phyloP scores from a whole-genome alignment of 2,797 vertebrate genomes.

The Neostethus bicornis region DNA sequence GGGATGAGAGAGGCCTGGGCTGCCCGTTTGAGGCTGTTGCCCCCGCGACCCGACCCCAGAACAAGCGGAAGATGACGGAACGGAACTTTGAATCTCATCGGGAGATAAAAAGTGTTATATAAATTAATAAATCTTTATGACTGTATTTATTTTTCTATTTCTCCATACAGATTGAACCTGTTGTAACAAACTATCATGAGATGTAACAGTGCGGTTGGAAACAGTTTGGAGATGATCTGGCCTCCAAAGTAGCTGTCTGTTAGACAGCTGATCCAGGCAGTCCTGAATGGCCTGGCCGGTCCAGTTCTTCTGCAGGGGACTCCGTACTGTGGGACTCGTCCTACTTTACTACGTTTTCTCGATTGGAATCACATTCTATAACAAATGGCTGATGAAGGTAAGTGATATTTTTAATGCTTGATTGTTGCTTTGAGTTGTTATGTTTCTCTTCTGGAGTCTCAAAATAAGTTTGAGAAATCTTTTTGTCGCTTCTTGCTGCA shows the following conservation, averaged over 20 bases:
- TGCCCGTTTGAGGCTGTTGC: too few relatives aligned
- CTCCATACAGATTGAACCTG: background rate
- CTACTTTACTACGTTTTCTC: conserved; percentile 91
- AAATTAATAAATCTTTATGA: too few relatives aligned
- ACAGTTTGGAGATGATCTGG: conserved; percentile 20
- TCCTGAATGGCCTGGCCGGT: conserved; percentile 70
- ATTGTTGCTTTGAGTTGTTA: background rate
- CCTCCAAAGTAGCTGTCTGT: conserved; percentile 33
- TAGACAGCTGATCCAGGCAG: conserved; percentile 17
- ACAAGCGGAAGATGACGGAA: too few relatives aligned
- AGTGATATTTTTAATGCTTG: background rate
- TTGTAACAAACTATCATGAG: background rate
- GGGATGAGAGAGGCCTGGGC: too few relatives aligned
- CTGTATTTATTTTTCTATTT: too few relatives aligned
- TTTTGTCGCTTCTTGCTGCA: conserved; percentile 16
- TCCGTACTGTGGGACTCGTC: conserved; percentile 83
- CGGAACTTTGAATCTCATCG: too few relatives aligned
- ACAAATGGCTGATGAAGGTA: conserved; percentile 95
- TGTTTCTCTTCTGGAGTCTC: too few relatives aligned
- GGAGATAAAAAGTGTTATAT: too few relatives aligned
- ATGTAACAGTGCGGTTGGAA: background rate
- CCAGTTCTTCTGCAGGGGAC: conserved; percentile 76
- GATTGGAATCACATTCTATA: conserved; percentile 96
- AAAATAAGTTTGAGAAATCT: background rate
- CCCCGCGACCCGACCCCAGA: too few relatives aligned